These are phyloP conservation scores for Phrynocephalus vlangalii DNA, from an alignment of 2,797 vertebrate genomes.

Conservation along the genomic window DNA sequence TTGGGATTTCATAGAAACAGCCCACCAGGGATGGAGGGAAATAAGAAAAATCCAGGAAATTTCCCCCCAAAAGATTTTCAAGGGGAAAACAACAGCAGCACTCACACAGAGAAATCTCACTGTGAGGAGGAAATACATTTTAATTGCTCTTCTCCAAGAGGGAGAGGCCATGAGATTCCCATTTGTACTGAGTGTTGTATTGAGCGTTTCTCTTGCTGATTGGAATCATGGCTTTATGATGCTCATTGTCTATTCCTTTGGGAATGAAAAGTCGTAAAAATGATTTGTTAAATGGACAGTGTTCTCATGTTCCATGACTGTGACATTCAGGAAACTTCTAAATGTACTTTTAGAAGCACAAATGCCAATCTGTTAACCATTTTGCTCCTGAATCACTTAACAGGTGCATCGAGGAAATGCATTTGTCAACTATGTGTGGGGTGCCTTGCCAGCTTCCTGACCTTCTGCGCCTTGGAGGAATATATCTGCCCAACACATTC, in stretches of 20 bases:
- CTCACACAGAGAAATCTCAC: too few relatives aligned
- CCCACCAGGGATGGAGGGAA: too few relatives aligned
- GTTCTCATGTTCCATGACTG: background rate
- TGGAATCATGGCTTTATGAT: background rate
- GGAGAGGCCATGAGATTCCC: too few relatives aligned
- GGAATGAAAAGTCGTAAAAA: background rate
- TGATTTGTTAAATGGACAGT: background rate
- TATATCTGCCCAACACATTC: slow-evolving; percentile 29
- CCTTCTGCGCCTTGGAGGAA: slow-evolving; percentile 38
- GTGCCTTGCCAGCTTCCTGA: slow-evolving; percentile 30
- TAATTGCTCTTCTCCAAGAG: too few relatives aligned
- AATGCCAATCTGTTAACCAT: background rate
- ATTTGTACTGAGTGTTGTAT: too few relatives aligned
- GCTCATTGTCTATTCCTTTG: background rate
- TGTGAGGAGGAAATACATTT: too few relatives aligned
- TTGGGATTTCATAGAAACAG: too few relatives aligned
- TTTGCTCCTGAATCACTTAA: background rate
- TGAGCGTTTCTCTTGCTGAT: background rate
- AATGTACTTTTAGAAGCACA: slow-evolving; percentile 4
- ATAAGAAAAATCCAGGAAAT: too few relatives aligned
- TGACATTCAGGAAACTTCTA: background rate
- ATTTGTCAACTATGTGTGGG: background rate
- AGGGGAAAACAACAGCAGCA: too few relatives aligned
- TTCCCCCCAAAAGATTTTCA: too few relatives aligned
- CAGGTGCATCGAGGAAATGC: slow-evolving; percentile 37